A percentile compares a stretch with the other conserved stretches of the same genome.
phyloP scores from a whole-genome alignment of 2,113 vertebrate genomes.

The Tonatia bakeri region DNA sequence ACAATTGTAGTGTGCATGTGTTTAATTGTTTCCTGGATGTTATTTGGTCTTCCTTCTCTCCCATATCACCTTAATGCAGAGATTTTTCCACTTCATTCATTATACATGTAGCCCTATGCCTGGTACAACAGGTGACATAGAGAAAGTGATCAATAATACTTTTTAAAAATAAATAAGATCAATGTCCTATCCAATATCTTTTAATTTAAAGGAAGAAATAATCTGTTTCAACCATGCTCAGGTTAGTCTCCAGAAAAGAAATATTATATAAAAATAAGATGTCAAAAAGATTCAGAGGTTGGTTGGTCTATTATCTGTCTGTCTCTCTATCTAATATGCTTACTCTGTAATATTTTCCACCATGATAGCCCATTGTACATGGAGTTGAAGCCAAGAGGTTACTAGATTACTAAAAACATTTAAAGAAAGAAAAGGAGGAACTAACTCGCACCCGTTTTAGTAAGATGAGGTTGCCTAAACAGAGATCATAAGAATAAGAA shows the following conservation, averaged over 20 bases:
- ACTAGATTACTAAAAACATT: background rate
- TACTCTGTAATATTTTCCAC: background rate
- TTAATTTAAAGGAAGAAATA: background rate
- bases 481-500: background rate
- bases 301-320: background rate
- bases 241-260: background rate
- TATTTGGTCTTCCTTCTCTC: background rate
- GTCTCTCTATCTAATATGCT: background rate
- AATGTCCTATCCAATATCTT: background rate
- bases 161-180: background rate
- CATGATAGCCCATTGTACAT: background rate
- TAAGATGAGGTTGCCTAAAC: background rate
- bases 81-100: background rate
- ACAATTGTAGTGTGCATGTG: background rate
- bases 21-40: background rate
- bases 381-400: background rate
- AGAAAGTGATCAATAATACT: background rate
- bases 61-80: background rate
- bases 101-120: background rate
- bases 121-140: background rate
- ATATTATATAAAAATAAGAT: background rate
- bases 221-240: background rate
- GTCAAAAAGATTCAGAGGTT: background rate
- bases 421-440: background rate
- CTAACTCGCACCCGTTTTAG: background rate